Percentiles rank a stretch among this genome's conserved stretches.
phyloP scores from a whole-genome alignment of 2,113 vertebrate species.

The Hemiscyllium ocellatum region DNA sequence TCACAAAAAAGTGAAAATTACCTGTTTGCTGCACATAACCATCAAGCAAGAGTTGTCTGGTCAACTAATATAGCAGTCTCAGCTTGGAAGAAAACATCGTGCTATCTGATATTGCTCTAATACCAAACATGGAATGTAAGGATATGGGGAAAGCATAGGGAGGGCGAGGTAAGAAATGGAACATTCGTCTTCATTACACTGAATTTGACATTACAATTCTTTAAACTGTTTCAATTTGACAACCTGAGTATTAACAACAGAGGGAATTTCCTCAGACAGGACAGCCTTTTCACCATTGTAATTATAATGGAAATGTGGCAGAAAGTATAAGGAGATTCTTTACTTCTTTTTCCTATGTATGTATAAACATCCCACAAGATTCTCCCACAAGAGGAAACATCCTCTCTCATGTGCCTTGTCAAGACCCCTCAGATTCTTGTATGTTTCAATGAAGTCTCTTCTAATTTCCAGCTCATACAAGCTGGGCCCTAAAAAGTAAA shows the following conservation, averaged over 20 bases:
- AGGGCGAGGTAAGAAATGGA: not conserved
- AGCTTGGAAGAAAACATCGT: not conserved
- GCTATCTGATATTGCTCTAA: not conserved
- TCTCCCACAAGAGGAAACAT: no score
- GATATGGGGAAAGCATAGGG: not conserved
- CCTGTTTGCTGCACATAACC: not conserved
- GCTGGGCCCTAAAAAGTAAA: not conserved
- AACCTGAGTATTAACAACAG: not conserved
- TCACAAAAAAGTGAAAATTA: not conserved
- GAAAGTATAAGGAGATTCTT: not conserved
- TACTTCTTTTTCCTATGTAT: no score
- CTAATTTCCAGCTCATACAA: no score
- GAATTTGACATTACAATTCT: not conserved
- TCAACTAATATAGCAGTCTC: not conserved
- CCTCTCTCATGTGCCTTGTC: no score
- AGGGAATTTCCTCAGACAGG: not conserved
- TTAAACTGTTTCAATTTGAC: not conserved
- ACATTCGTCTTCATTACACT: not conserved
- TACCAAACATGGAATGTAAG: no score
- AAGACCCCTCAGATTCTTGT: no score
- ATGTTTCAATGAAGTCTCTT: no score
- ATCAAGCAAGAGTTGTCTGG: not conserved
- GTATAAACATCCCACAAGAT: no score
- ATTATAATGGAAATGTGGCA: no score
- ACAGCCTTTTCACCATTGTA: not conserved